phyloP scores from a whole-genome alignment of 35 echinoderm and acorn worm genomes.

The Lytechinus variegatus region DNA sequence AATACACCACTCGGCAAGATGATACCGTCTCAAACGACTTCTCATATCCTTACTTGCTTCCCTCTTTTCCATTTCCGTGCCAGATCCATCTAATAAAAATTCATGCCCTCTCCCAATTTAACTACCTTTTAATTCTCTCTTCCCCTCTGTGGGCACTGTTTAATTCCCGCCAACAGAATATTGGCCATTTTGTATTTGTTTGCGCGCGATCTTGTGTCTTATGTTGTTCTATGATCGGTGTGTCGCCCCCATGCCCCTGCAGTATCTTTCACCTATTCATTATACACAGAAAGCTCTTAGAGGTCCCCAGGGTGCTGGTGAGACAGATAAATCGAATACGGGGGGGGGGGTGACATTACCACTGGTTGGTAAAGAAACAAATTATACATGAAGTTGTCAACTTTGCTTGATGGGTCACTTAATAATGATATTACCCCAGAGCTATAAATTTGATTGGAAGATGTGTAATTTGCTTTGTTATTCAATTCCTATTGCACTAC shows the following conservation, averaged over 20 bases:
- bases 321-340: background rate
- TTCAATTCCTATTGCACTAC: background rate
- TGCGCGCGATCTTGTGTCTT: background rate
- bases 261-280: constrained; percentile 15
- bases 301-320: background rate
- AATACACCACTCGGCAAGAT: constrained; percentile 35
- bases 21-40: constrained; percentile 25
- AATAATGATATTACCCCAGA: background rate
- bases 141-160: background rate
- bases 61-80: constrained; percentile 32
- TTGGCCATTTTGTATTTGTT: constrained; percentile 40
- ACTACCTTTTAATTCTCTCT: constrained; percentile 42
- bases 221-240: constrained; percentile 26
- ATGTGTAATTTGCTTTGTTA: background rate
- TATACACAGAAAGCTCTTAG: background rate
- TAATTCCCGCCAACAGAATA: constrained; percentile 22
- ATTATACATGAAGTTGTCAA: background rate
- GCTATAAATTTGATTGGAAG: background rate
- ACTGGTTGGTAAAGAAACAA: background rate
- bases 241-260: background rate
- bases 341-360: background rate
- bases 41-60: background rate
- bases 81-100: constrained; percentile 41
- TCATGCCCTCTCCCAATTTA: constrained; percentile 47
- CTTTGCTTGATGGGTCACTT: background rate